Evolutionary conservation across 2,888 invertebrate genomes (phyloP), one percentile per base, ranked within the genome.

Genomic region (Opisthograptis luteolata): DNA sequence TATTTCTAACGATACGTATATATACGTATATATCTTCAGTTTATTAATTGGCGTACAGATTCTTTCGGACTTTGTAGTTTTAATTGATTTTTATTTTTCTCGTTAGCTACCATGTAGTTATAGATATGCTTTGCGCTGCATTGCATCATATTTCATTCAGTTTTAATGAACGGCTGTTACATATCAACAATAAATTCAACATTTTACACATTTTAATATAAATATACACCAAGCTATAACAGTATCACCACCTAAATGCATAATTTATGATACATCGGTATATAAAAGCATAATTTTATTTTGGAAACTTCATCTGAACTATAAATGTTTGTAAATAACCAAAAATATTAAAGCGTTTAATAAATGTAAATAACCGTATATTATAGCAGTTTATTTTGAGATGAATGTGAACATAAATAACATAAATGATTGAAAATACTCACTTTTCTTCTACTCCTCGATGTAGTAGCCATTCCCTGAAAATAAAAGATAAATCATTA

Each of bases 391-490:
- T 43, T 47, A 49, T 36, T 36, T 13, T 13, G 36, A 32, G 24
- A 40, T 41, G 44, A 28, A 47, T 36, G 25, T 34, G 22, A 48
- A 43, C 7, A 30, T 27, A 10, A 28, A 35, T 9, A 19, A n/a
- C 10, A 4, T 2, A 8, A 31, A 36, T 14, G 25, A 41, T 37
- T 28, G 2, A 25, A 37, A 35, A 42, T 43, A 66, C 72, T 77
- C 49, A 79, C 79, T 75, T 79, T 79, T 74, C 78, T 73, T 62
- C 84, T 79, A 73, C 76, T 84, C 57, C 84, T 74, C 40, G 84
- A 84, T 13, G 84, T 83, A 48, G 84, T 84, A 41, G 84, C 84
- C 87, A 88, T 88, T 52, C 88, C 87, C 88, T 88, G 84, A 35
- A 81, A 84, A 70, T 47, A 73, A 65, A 76, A 64, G 14, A 51